These are phyloP conservation scores for Hydriomena furcata DNA, from an alignment of 2,888 invertebrate genomes.

Conservation along the genomic window DNA sequence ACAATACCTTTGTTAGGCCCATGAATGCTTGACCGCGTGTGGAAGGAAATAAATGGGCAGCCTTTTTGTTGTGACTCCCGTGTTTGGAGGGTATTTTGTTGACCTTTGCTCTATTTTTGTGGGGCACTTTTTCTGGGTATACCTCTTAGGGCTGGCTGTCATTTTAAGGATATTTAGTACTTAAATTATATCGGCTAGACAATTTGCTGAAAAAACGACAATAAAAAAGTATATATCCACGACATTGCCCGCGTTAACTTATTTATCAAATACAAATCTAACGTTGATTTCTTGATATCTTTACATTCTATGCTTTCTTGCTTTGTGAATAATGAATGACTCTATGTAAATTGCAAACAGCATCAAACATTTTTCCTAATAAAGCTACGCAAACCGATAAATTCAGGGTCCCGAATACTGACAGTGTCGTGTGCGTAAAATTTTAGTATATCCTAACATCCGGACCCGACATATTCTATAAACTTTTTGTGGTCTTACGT, in stretches of 20 bases:
- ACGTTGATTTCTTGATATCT: too few relatives aligned
- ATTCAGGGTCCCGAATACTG: constrained; percentile 13
- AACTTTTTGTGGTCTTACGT: constrained; percentile 33
- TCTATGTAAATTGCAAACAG: too few relatives aligned
- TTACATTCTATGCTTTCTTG: too few relatives aligned
- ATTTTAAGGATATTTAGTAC: constrained; percentile 1
- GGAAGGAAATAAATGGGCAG: constrained; percentile 48
- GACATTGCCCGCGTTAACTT: too few relatives aligned
- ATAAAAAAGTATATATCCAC: too few relatives aligned
- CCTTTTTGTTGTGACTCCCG: constrained; percentile 16
- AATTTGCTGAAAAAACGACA: too few relatives aligned
- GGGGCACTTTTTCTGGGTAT: constrained; percentile 11
- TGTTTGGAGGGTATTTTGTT: constrained; percentile 13
- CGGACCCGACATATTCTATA: constrained; percentile 26
- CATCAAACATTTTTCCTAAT: background rate
- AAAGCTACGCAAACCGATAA: constrained; percentile 10
- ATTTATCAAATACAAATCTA: too few relatives aligned
- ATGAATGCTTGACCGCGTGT: constrained; percentile 44
- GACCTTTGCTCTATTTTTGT: constrained; percentile 18
- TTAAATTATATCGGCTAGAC: too few relatives aligned
- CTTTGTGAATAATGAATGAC: too few relatives aligned
- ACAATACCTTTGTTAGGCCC: constrained; percentile 42
- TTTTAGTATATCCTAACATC: constrained; percentile 19
- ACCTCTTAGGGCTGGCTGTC: background rate
- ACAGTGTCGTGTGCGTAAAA: constrained; percentile 24